Evolutionary conservation across 2,888 invertebrate species (phyloP).

Genomic region (Schizaphis graminum): DNA sequence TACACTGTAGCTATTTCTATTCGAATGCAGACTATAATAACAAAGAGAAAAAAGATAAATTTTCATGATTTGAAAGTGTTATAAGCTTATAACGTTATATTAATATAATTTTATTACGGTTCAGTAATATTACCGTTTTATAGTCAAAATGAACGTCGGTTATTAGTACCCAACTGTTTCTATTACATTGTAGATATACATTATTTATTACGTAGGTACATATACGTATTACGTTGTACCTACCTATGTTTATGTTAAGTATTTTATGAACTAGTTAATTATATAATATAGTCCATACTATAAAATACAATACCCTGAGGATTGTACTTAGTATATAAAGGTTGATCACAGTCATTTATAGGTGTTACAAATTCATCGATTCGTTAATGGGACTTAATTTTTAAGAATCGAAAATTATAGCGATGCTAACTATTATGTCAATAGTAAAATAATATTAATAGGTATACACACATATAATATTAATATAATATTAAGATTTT

Average conservation of each 20-base stretch:
- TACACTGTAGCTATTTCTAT: not conserved
- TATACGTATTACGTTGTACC: not conserved
- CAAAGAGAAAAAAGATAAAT: not conserved
- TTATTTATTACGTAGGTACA: not conserved
- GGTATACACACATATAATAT: not conserved
- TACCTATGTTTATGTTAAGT: not conserved
- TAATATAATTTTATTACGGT: not conserved
- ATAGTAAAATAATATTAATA: not conserved
- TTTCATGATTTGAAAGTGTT: constrained; percentile 9
- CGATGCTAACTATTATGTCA: not conserved
- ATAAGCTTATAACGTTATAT: not conserved
- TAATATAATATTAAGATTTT: not conserved
- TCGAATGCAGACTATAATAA: not conserved
- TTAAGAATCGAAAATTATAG: not conserved
- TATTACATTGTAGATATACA: not conserved
- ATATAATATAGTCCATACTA: not conserved
- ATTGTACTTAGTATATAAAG: not conserved
- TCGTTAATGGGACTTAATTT: not conserved
- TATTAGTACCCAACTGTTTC: not conserved
- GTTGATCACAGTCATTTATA: not conserved
- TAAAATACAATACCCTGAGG: not conserved
- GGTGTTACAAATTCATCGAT: not conserved
- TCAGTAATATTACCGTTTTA: not conserved
- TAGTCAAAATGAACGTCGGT: not conserved
- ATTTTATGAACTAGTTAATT: not conserved